A percentile compares a stretch with the other conserved stretches of the same genome.
Evolutionary conservation across 2,797 vertebrate species (phyloP).

Genomic region (Cygnus olor): DNA sequence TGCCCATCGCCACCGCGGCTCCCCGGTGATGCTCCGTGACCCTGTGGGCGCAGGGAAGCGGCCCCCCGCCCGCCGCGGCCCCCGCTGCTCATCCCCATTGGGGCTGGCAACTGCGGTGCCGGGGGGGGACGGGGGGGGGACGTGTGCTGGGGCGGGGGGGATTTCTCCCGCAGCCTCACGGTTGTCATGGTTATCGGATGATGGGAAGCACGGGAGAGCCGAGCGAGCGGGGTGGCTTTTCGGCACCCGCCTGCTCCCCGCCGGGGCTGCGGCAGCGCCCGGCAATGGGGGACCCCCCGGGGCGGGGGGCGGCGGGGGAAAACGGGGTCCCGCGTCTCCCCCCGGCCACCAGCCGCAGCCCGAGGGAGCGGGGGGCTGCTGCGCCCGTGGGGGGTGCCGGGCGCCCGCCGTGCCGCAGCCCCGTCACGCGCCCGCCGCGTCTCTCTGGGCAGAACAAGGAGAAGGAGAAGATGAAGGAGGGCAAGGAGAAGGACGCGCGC

Average conservation of each 20-base stretch:
- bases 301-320: neutral
- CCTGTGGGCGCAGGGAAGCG: neutral
- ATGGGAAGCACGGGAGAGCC: slow-evolving; percentile 69
- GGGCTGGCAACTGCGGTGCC: neutral
- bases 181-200: slow-evolving; percentile 81
- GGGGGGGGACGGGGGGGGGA: no score
- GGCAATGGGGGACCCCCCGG: neutral
- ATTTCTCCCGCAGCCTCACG: slow-evolving; percentile 47
- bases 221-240: slow-evolving; percentile 60
- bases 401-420: neutral
- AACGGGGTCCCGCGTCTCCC: neutral
- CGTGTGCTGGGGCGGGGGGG: slow-evolving; percentile 20
- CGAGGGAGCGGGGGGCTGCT: neutral
- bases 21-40: neutral
- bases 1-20: neutral
- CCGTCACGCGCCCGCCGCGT: neutral
- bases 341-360: slow-evolving; percentile 22
- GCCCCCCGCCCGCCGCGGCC: neutral
- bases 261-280: neutral
- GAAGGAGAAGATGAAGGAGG: slow-evolving; percentile 88
- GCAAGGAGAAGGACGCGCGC: slow-evolving; percentile 89
- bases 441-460: slow-evolving; percentile 83
- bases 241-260: neutral
- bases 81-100: neutral
- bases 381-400: neutral